These are phyloP conservation scores for Camelus bactrianus DNA, from an alignment of 2,113 vertebrate genomes.

Conservation along the genomic window DNA sequence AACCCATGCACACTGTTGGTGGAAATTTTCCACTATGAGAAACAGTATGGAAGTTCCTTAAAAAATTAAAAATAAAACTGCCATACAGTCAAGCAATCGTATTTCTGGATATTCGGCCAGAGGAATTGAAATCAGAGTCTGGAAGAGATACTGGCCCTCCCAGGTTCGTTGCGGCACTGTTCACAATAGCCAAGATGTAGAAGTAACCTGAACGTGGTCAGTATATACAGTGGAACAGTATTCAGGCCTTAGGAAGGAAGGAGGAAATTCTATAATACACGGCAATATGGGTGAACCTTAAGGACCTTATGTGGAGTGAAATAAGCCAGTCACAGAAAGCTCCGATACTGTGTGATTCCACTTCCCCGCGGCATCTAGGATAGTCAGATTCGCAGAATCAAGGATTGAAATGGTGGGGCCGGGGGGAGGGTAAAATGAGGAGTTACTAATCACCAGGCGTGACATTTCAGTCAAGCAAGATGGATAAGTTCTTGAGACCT, in stretches of 20 bases:
- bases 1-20: rapidly evolving
- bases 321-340: background rate
- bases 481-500: background rate
- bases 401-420: too few species aligned
- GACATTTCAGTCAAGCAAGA: background rate
- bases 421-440: background rate
- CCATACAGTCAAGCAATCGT: background rate
- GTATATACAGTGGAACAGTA: rapidly evolving
- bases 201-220: rapidly evolving
- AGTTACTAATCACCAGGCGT: rapidly evolving
- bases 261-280: too few species aligned
- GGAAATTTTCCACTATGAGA: background rate
- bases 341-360: background rate
- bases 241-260: background rate
- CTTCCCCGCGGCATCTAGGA: background rate
- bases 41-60: background rate
- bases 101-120: background rate
- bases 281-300: background rate
- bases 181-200: background rate
- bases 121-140: background rate
- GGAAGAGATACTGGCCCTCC: background rate
- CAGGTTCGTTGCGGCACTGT: rapidly evolving
- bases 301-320: background rate
- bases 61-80: background rate
- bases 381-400: background rate